A percentile compares a stretch with the other conserved stretches of the same genome.
Conservation (phyloP, 2,888 invertebrate genomes). For the Sclerodermus sp. region DNA sequence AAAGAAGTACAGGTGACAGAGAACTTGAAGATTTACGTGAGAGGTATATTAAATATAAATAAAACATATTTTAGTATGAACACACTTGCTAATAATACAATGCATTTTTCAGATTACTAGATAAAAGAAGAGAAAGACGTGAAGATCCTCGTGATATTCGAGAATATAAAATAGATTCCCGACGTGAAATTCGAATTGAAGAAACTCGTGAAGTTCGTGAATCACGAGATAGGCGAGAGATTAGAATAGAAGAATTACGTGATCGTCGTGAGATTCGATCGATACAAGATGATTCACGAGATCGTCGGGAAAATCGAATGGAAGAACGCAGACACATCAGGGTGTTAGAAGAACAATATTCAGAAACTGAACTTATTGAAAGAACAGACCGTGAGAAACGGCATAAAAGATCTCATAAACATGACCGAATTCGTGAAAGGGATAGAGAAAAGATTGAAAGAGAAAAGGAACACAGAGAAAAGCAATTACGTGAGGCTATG, state of each 20-base stretch:
- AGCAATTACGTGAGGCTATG: slow-evolving; percentile 46
- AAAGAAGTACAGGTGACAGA: slow-evolving; percentile 62
- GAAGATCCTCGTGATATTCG: slow-evolving; percentile 49
- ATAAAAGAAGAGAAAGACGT: slow-evolving; percentile 51
- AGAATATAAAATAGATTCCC: slow-evolving; percentile 45
- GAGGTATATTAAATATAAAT: slow-evolving; percentile 51
- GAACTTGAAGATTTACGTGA: slow-evolving; percentile 77
- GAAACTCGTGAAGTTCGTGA: slow-evolving; percentile 37
- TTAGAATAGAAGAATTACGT: slow-evolving; percentile 46
- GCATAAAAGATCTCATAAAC: slow-evolving; percentile 59
- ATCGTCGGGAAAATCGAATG: slow-evolving; percentile 40
- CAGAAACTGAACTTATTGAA: slow-evolving; percentile 41
- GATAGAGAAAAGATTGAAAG: slow-evolving; percentile 48
- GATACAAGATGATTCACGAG: slow-evolving; percentile 36
- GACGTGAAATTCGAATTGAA: slow-evolving; percentile 45
- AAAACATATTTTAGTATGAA: slow-evolving; percentile 1
- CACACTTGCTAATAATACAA: slow-evolving; percentile 6
- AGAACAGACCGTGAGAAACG: slow-evolving; percentile 44
- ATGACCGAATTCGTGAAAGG: slow-evolving; percentile 63
- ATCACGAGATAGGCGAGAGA: slow-evolving; percentile 42
- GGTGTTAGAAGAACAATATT: slow-evolving; percentile 42
- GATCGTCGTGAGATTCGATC: slow-evolving; percentile 46
- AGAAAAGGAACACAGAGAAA: slow-evolving; percentile 47
- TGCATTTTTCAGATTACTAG: slow-evolving; percentile 44
- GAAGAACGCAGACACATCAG: slow-evolving; percentile 45